These are phyloP conservation scores for Ptilodon capucinus DNA, from an alignment of 2,888 invertebrate species.

Conservation along the genomic window DNA sequence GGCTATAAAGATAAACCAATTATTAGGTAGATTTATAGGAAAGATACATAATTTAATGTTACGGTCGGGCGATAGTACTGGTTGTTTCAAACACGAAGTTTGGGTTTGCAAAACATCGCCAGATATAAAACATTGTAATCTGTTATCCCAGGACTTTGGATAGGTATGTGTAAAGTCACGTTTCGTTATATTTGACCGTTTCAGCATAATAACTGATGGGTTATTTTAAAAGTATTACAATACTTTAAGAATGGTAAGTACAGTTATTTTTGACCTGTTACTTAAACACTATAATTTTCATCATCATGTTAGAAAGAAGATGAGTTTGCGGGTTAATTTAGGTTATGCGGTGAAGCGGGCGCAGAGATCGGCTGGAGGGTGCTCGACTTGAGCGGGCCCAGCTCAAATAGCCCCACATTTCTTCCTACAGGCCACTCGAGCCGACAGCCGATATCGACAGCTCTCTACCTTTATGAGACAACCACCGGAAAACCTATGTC, in stretches of 20 bases:
- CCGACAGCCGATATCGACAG: constrained; percentile 65
- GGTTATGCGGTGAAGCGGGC: constrained; percentile 53
- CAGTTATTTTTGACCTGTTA: no score
- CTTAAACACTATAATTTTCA: no score
- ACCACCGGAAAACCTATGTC: constrained; percentile 49
- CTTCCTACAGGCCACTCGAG: constrained; percentile 63
- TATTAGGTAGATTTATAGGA: background rate
- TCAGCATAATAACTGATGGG: background rate
- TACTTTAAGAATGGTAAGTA: no score
- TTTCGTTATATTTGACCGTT: constrained; percentile 6
- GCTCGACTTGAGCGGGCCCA: constrained; percentile 52
- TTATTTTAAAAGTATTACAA: background rate
- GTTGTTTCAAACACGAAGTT: constrained; percentile 16
- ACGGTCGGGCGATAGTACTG: constrained; percentile 10
- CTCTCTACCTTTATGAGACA: constrained; percentile 58
- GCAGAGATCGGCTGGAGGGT: constrained; percentile 45
- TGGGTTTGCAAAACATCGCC: constrained; percentile 22
- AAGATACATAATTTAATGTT: background rate
- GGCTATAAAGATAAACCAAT: background rate
- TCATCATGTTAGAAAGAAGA: constrained; percentile 23
- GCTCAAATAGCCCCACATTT: constrained; percentile 72
- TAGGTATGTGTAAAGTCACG: constrained; percentile 21
- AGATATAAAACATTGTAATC: constrained; percentile 20
- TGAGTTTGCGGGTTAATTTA: constrained; percentile 65
- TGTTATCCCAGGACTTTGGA: constrained; percentile 16